phyloP scores from a whole-genome alignment of 2,113 vertebrate species.

The Gila orcuttii region DNA sequence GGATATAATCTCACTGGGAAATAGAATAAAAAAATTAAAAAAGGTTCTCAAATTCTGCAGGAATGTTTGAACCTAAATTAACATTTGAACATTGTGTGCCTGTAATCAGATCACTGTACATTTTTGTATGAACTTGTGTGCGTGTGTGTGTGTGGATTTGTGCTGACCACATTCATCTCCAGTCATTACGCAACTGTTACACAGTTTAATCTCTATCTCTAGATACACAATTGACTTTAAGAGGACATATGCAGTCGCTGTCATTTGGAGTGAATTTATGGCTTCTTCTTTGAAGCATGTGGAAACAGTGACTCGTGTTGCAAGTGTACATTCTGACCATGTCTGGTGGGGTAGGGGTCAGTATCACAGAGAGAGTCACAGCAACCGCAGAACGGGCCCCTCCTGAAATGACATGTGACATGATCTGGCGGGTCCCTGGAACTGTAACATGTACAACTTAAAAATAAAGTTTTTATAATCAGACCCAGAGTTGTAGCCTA shows the following conservation, averaged over 20 bases:
- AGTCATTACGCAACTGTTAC: not conserved
- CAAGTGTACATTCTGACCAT: conserved; percentile 8
- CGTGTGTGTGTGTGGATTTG: not conserved
- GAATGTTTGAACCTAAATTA: no score
- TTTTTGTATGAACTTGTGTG: not conserved
- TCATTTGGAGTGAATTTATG: not conserved
- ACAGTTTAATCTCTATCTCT: not conserved
- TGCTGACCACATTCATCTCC: not conserved
- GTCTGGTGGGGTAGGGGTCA: conserved; percentile 7
- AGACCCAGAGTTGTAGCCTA: not conserved
- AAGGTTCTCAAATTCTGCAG: no score
- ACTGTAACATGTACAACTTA: conserved; percentile 5
- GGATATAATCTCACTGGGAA: no score
- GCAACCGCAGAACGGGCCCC: not conserved
- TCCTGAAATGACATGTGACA: conserved; percentile 13
- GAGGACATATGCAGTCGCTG: not conserved
- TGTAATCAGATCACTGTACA: no score
- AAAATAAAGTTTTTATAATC: conserved; percentile 2
- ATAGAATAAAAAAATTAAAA: no score
- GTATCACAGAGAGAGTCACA: not conserved
- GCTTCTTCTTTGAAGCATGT: conserved; percentile 10
- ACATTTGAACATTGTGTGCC: no score
- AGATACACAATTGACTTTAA: not conserved
- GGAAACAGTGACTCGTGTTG: conserved; percentile 7
- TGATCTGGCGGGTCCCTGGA: conserved; percentile 12